phyloP scores from a whole-genome alignment of 2,888 invertebrate genomes.

The Monopis laevigella region DNA sequence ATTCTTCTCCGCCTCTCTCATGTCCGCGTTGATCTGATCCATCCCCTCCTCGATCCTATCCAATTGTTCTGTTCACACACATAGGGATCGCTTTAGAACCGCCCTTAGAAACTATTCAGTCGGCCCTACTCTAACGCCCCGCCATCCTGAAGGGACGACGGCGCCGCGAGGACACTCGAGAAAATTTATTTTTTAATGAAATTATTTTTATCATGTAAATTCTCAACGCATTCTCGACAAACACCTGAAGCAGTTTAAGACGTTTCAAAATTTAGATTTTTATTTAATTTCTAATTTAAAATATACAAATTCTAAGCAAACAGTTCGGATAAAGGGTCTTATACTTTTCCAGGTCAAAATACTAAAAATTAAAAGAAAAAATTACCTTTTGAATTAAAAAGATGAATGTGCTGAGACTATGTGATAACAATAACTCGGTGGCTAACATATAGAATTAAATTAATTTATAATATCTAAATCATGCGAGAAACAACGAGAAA shows the following conservation, averaged over 20 bases:
- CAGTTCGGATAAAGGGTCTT: too few species aligned
- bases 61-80: slow-evolving; percentile 89
- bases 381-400: slow-evolving; percentile 46
- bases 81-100: slow-evolving; percentile 42
- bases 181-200: not conserved
- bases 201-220: slow-evolving; percentile 42
- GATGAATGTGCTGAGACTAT: slow-evolving; percentile 63
- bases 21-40: slow-evolving; percentile 99
- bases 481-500: slow-evolving; percentile 62
- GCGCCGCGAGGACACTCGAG: not conserved
- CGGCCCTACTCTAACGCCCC: too few species aligned
- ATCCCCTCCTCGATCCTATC: slow-evolving; percentile 99
- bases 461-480: slow-evolving; percentile 45
- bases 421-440: slow-evolving; percentile 46
- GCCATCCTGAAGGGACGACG: not conserved
- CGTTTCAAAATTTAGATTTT: slow-evolving; percentile 21
- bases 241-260: slow-evolving; percentile 59
- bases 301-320: not conserved
- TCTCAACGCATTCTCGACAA: slow-evolving; percentile 66
- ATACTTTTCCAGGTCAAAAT: slow-evolving; percentile 46
- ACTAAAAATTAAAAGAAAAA: slow-evolving; percentile 17
- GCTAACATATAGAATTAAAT: slow-evolving; percentile 53
- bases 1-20: slow-evolving; percentile 99
- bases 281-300: not conserved
- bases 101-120: slow-evolving; percentile 26